Conservation (phyloP, 2,888 invertebrate genomes). For the Conus canariensis region DNA sequence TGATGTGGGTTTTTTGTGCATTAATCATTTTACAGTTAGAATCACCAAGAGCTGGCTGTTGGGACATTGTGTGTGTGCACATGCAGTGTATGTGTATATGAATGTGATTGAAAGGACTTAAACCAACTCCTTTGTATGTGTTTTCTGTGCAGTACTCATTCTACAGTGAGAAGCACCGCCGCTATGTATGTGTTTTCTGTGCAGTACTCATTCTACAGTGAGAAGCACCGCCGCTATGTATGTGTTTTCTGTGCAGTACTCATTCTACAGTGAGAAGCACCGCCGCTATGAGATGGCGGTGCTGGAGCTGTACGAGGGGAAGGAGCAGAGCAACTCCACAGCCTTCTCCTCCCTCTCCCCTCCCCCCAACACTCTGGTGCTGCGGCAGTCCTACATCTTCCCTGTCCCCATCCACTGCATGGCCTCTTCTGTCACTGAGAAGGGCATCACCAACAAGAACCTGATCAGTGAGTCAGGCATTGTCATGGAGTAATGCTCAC, state of each 20-base stretch:
- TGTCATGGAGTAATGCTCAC: neutral
- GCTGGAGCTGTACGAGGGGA: conserved; percentile 97
- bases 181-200: conserved; percentile 79
- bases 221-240: neutral
- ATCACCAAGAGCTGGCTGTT: neutral
- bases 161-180: conserved; percentile 94
- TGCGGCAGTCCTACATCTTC: conserved; percentile 93
- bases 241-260: conserved; percentile 82
- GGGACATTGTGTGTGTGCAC: neutral
- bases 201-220: conserved; percentile 9
- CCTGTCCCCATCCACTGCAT: conserved; percentile 89
- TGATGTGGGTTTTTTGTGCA: too few relatives aligned
- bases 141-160: conserved; percentile 85
- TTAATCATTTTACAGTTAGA: too few relatives aligned
- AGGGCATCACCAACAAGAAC: conserved; percentile 93
- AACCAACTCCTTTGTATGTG: neutral
- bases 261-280: conserved; percentile 95
- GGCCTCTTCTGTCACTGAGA: conserved; percentile 93
- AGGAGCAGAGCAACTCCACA: conserved; percentile 87
- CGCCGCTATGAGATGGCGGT: conserved; percentile 95
- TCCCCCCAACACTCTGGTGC: conserved; percentile 84
- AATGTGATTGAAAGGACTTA: neutral
- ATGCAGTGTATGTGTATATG: neutral
- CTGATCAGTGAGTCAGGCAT: conserved; percentile 84
- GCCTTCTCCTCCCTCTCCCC: conserved; percentile 92